Evolutionary conservation across 2,113 vertebrate genomes (phyloP), one percentile per base, ranked within the genome.

Genomic region (Spea multiplicata): DNA sequence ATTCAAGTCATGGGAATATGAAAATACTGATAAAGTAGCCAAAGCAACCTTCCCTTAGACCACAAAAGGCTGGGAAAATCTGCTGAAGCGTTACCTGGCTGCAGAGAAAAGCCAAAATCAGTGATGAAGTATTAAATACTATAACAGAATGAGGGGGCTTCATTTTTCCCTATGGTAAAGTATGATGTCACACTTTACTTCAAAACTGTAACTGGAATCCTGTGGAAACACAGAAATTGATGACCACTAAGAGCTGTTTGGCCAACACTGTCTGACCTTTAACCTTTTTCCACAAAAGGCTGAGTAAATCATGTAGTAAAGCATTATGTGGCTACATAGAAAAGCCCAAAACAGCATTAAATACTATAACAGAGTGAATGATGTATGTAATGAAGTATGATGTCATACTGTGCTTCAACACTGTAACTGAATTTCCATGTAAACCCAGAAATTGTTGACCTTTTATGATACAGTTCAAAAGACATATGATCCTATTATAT

Each of bases 121-220:
- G 8, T 75, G 14, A 62, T 13, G 55, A 47, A 8, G 62, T 73
- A 62, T 47, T 61, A 44, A 65, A 65, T 45, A 4, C 48, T 53
- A 44, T 75, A 75, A 66, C 61, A 67, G 5, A 5, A 2, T 9
- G 9, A 75, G 52, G 53, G 14, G 12, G 47, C 49, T 16, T 67
- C 66, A 66, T 67, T 75, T 16, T 55, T 75, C 74, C 74, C 74
- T 67, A 17, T 9, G 45, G 74, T 75, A 12, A 44, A 52, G 46
- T 53, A 55, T 75, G 74, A 66, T 66, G 74, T 75, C 48, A 75
- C 16, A 55, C 55, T 49, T 64, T 45, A 12, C 74, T 67, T 14
- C 61, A 53, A 3, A 0, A 53, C 66, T 6, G 14, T 67, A 30
- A 55, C 45, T 59, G 67, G 14, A 57, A 44, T 17, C 45, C 62